Base-by-base conservation (phyloP, 2,113 vertebrate genomes). In the Corythornis madagascariensis region DNA sequence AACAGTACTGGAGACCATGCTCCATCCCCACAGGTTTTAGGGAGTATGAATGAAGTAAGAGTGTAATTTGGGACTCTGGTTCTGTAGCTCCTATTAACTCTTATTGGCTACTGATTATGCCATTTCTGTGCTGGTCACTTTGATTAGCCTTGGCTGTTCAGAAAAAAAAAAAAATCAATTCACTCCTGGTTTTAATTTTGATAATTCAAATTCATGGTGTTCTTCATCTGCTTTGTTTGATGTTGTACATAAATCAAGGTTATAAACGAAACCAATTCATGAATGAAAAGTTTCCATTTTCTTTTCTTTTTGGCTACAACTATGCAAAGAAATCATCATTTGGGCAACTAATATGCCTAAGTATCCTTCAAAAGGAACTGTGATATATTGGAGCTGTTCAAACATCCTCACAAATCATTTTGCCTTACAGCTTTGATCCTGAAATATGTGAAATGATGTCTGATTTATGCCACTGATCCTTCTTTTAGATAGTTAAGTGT, bases 311-410 rank as follows among this genome's bases (percentile, higher is more conserved):
- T 94, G 90, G 93, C 97, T 92, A 95, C 85, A 92, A 94, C 89
- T 91, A 73, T 2, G 47, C 95, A 96, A 94, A 97, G 97, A 97
- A 97, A 96, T 95, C 93, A 96, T 97, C 94, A 97, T 97, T 97
- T 97, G 97, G 93, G 95, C 96, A 97, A 96, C 97, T 98, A 97
- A 98, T 98, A 98, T 94, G 92, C 92, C 96, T 98, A 97, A 98
- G 97, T 97, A 97, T 97, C 96, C 94, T 97, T 96, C 92, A 93
- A 95, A 97, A 97, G 90, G 92, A 96, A 31, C 87, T 67, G 66
- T 97, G 95, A 97, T 98, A 92, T 97, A 97, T 98, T 96, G 92
- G 72, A 95, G 95, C 97, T 97, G 96, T 97, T 97, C 93, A 95
- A 83, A 93, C 26, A 86, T 95, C 94, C 65, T 90, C 92, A 97